These are phyloP conservation scores for Stegostoma tigrinum DNA, from an alignment of 2,113 vertebrate species.

Conservation along the genomic window DNA sequence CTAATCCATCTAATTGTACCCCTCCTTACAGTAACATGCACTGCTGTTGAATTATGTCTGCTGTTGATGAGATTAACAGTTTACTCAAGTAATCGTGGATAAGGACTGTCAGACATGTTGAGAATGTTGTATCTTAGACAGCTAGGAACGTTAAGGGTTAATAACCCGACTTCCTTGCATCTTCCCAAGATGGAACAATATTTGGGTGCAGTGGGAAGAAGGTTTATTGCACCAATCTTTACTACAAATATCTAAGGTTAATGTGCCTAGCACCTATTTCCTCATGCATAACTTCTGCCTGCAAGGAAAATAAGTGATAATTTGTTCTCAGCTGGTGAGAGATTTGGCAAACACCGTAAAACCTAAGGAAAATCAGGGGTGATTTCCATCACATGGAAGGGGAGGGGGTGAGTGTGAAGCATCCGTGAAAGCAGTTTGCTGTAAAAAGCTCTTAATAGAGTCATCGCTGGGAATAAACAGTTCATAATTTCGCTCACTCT, in stretches of 20 bases:
- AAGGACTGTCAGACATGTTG: neutral
- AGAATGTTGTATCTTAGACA: neutral
- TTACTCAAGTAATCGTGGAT: neutral
- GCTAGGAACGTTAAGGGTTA: neutral
- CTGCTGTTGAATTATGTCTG: neutral
- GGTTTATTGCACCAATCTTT: neutral
- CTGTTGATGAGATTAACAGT: neutral
- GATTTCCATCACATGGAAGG: too few species aligned
- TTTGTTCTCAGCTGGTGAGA: neutral
- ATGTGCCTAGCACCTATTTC: neutral
- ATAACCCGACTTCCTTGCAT: neutral
- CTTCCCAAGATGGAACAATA: neutral
- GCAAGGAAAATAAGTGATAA: too few species aligned
- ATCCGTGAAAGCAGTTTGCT: too few species aligned
- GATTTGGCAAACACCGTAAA: too few species aligned
- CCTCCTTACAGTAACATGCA: neutral
- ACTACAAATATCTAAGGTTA: neutral
- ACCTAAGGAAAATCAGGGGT: too few species aligned
- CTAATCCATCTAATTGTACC: neutral
- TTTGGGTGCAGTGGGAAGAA: too few species aligned
- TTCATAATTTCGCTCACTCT: too few species aligned
- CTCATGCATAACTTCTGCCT: neutral
- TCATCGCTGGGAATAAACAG: too few species aligned
- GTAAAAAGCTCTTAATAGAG: too few species aligned
- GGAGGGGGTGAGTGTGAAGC: too few species aligned